phyloP scores from a whole-genome alignment of 2,888 invertebrate genomes.

The Caenorhabditis zanzibari region DNA sequence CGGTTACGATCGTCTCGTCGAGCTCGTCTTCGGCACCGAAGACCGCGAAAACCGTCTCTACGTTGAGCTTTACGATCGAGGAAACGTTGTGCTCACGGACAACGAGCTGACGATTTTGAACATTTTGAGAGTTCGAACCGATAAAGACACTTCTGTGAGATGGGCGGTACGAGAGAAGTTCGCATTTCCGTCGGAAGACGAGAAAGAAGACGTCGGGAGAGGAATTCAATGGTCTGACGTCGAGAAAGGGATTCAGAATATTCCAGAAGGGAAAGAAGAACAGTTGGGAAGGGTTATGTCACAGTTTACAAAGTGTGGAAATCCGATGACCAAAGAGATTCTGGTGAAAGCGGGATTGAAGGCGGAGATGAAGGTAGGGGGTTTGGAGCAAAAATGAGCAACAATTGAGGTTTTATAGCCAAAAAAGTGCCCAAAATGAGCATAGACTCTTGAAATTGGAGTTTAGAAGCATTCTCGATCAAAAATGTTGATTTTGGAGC shows the following conservation, averaged over 20 bases:
- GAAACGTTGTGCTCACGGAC: constrained; percentile 96
- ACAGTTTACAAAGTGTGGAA: constrained; percentile 64
- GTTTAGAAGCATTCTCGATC: too few species aligned
- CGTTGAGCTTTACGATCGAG: constrained; percentile 92
- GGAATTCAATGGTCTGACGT: neutral
- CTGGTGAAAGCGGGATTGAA: constrained; percentile 48
- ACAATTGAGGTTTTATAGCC: too few species aligned
- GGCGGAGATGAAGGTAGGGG: constrained; percentile 35
- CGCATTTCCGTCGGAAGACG: constrained; percentile 15
- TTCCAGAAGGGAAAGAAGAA: constrained; percentile 62
- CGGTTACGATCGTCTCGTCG: constrained; percentile 94
- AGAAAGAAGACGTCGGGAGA: neutral
- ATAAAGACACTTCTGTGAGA: constrained; percentile 90
- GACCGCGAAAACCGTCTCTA: constrained; percentile 97
- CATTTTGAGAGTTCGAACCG: constrained; percentile 84
- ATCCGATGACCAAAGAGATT: constrained; percentile 65
- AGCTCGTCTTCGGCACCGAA: constrained; percentile 94
- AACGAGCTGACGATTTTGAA: constrained; percentile 90
- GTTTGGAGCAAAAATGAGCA: neutral
- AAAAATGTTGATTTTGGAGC: too few species aligned
- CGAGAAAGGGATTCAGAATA: constrained; percentile 7
- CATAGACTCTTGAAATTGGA: too few species aligned
- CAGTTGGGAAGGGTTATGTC: constrained; percentile 55
- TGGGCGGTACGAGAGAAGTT: constrained; percentile 96
- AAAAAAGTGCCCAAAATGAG: too few species aligned